Evolutionary conservation across 2,888 invertebrate species (phyloP), one percentile per base, ranked within the genome.

Genomic region (Standfussiana lucernea): DNA sequence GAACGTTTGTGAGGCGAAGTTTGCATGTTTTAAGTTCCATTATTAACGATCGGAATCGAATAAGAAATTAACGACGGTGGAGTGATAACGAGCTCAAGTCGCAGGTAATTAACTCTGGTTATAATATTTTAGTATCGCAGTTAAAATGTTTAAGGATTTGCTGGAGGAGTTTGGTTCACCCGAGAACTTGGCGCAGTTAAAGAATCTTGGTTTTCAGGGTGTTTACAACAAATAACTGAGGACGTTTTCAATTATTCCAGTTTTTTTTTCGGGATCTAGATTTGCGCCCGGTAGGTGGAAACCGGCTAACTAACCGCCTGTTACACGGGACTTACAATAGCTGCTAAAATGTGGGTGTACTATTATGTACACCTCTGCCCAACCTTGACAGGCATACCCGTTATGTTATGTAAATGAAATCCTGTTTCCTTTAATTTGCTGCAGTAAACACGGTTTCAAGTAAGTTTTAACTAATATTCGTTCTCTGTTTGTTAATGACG

Each of bases 11-110:
- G 56, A 65, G 47, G 40, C 37, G 28, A 79, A 79, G 62, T 77
- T 77, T 80, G 42, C 42, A 77, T 77, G 64, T 77, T 82, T 64
- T 69, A 83, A 75, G 56, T 77, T 56, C 45, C 18, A 50, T 64
- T 79, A 61, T 81, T 75, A 81, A 81, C 50, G 65, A 61, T 75
- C 35, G 47, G 45, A 68, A 64, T 65, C 40, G 47, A 77, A 77
- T 42, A 71, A 66, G 61, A 66, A 62, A 47, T 64, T 82, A 40
- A 83, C 56, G 76, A 56, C 21, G 18, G 47, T 35, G 28, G n/a
- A 50, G 47, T 67, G 66, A 62, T 61, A 53, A 77, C 68, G 65
- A 77, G 28, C 61, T 70, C 50, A 71, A 62, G 37, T 47, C 32
- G 7, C 40, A 37, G 47, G 42, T 80, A 74, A 62, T 73, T 70